Percentiles rank a stretch among this genome's conserved stretches.
phyloP scores from a whole-genome alignment of 2,888 invertebrate species.

The Acanthococcus lagerstroemiae region DNA sequence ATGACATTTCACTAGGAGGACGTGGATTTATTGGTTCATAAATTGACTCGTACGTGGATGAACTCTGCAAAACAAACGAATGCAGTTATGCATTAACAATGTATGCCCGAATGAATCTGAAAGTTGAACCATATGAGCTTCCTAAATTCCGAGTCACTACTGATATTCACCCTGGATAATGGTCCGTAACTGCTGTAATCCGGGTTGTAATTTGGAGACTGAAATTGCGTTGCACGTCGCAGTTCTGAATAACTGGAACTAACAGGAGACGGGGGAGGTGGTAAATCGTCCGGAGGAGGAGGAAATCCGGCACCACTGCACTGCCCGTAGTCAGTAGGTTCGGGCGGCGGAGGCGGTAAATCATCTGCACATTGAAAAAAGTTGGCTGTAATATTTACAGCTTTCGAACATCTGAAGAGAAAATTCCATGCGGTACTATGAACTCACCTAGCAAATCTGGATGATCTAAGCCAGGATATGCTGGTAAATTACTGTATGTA shows the following conservation, averaged over 20 bases:
- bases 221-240: constrained; percentile 61
- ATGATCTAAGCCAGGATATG: constrained; percentile 36
- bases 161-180: constrained; percentile 53
- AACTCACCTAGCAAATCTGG: constrained; percentile 18
- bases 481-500: constrained; percentile 36
- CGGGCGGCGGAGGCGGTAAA: constrained; percentile 53
- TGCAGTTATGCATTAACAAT: background rate
- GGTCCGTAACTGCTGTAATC: constrained; percentile 56
- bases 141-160: too few relatives aligned
- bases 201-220: constrained; percentile 43
- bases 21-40: constrained; percentile 88
- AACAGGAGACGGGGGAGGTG: constrained; percentile 79
- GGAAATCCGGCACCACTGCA: constrained; percentile 41
- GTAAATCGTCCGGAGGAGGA: constrained; percentile 55
- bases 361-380: constrained; percentile 44
- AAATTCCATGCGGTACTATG: too few relatives aligned
- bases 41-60: constrained; percentile 72
- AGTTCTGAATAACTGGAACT: constrained; percentile 84
- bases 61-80: too few relatives aligned
- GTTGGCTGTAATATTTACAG: background rate
- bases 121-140: background rate
- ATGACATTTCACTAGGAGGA: constrained; percentile 59
- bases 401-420: background rate
- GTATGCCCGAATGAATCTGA: background rate
- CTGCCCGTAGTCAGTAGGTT: constrained; percentile 44